Base-by-base conservation (phyloP, 53 echinoderm and acorn worm species). In the Actinopyga echinites region DNA sequence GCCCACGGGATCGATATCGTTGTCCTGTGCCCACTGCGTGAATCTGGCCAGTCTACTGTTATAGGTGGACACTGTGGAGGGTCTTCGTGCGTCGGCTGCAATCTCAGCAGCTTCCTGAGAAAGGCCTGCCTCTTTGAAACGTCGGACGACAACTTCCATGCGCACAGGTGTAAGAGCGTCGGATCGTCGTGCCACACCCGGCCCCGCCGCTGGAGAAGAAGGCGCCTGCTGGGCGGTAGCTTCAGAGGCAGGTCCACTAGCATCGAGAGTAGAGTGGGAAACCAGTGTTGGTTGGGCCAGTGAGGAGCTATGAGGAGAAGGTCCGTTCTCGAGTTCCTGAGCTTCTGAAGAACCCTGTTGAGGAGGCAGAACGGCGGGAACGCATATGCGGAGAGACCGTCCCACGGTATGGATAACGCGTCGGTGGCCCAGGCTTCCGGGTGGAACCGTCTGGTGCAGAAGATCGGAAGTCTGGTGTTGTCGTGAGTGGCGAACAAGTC, bases 301-400 rank as follows among this genome's bases (percentile, higher is more conserved):
- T n/a, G n/a, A 1, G 85, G 85, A 8, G 77, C 78, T 37, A 85
- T 21, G 11, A 85, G 61, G 2, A 85, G 45, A 4, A 85, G 12
- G n/a, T n/a, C n/a, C 13, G 54, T 53, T 8, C 9, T 21, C 6
- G 78, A 57, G 55, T 52, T 8, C 9, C 10, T 19, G 10, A 71
- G 35, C 31, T 34, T 71, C 8, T 30, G 15, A 3, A 84, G 57
- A 13, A 84, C 85, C 32, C 57, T 52, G 3, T 54, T 20, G 44
- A 85, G 15, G 4, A 85, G 78, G 29, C 55, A 13, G n/a, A 79
- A 26, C 4, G 85, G 85, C 2, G 85, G 85, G 33, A 85, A 85
- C 15, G 85, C 85, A 23, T 85, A 77, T 20, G 4, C 63, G 29
- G 8, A 23, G 24, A 85, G 43, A 6, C 37, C 63, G n/a, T n/a